Evolutionary conservation across 2,797 vertebrate species (phyloP), one percentile per base, ranked within the genome.

Genomic region (Ispidina picta): DNA sequence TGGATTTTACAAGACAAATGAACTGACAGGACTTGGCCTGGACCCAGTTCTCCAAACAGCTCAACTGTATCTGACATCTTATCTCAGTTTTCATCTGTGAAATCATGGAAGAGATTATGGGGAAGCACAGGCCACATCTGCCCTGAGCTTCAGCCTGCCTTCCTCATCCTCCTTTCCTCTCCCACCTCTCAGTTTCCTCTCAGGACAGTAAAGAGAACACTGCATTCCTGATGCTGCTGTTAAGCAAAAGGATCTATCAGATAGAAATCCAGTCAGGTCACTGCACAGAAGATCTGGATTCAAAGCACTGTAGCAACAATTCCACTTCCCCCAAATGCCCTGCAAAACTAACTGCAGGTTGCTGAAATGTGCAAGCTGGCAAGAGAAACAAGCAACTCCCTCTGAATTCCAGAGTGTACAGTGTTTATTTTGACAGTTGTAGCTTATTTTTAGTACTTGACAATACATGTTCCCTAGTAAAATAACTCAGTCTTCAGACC

Each of bases 371-470:
- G 81, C 51, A 80, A 91, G 90, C 15, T 88, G 65, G 81, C 71
- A 90, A 56, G 41, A 88, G 51, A 84, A 62, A 65, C 54, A 77
- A 77, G 91, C 83, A 93, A 83, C 51, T 7, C 37, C 65, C 62
- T 84, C 62, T 43, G 72, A 88, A 87, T 89, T 96, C 48, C 63
- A 59, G 66, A 68, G 52, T 2, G 11, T 39, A 37, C 35, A 37
- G 55, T 78, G 66, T 69, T 93, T 86, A 86, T 88, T 96, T 94
- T 96, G 75, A 92, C 75, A 92, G 86, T 60, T 83, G 63, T 33
- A 81, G 39, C 68, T 92, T 95, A 91, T 95, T 88, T 94, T 91
- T 78, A 92, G 92, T 86, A 83, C 81, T 91, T 90, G 81, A 93
- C 65, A 92, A 95, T 88, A 80, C 86, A 86, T 28, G 59, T 46